Evolutionary conservation across 1,140 invertebrate genomes (phyloP).

Genomic region (Thrips palmi): DNA sequence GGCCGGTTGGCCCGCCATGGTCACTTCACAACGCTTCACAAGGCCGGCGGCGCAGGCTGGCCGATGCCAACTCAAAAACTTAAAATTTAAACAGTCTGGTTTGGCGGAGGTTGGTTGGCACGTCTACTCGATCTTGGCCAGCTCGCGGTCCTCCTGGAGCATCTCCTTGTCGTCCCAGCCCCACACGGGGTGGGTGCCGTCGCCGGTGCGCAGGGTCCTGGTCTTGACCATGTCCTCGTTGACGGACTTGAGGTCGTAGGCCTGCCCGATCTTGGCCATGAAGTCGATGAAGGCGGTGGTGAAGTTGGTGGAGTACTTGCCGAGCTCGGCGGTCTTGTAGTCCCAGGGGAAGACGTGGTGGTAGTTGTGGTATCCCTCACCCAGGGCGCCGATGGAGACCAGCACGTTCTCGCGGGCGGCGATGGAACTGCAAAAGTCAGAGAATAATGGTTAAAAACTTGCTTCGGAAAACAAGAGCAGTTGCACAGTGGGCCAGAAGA

Average conservation of each 20-base stretch:
- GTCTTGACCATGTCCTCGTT: slow-evolving; percentile 31
- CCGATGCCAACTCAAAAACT: too few species aligned
- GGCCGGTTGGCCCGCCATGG: too few species aligned
- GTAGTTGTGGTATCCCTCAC: slow-evolving; percentile 80
- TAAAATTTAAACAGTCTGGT: too few species aligned
- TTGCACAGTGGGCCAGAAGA: too few species aligned
- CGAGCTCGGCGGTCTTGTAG: slow-evolving; percentile 44
- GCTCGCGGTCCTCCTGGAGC: slow-evolving; percentile 17
- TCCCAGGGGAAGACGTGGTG: slow-evolving; percentile 84
- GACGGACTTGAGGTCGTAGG: slow-evolving; percentile 38
- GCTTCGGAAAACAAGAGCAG: too few species aligned
- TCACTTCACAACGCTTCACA: too few species aligned
- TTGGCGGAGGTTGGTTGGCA: too few species aligned
- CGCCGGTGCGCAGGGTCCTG: slow-evolving; percentile 37
- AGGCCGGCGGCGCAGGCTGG: too few species aligned
- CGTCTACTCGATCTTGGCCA: slow-evolving; percentile 13
- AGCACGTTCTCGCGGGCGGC: slow-evolving; percentile 33
- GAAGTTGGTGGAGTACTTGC: slow-evolving; percentile 27
- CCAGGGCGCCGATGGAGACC: slow-evolving; percentile 21
- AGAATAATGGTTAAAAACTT: too few species aligned
- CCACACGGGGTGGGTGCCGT: slow-evolving; percentile 27
- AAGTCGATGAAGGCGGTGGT: slow-evolving; percentile 30
- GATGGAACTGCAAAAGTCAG: slow-evolving; percentile 31
- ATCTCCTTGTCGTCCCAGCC: slow-evolving; percentile 24
- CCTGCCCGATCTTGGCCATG: slow-evolving; percentile 36